These are phyloP conservation scores for Agrochola circellaris DNA, from an alignment of 2,888 invertebrate species.

Conservation along the genomic window DNA sequence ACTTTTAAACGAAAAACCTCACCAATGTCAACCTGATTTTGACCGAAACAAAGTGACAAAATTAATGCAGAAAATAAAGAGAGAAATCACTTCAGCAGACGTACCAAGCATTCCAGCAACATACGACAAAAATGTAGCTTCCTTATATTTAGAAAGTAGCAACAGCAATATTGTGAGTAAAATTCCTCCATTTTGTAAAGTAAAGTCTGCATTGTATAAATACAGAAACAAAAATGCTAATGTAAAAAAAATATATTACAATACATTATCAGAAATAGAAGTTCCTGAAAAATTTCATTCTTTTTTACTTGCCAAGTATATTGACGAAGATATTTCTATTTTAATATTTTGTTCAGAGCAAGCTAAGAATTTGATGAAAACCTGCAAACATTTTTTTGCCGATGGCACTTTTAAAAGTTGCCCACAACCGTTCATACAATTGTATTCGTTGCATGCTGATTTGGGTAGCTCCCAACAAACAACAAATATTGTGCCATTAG, in stretches of 20 bases:
- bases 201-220: conserved; percentile 38
- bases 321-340: conserved; percentile 30
- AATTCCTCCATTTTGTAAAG: conserved; percentile 34
- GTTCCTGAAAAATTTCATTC: conserved; percentile 38
- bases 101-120: conserved; percentile 32
- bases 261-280: conserved; percentile 37
- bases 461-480: conserved; percentile 23
- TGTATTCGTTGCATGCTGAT: conserved; percentile 31
- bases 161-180: conserved; percentile 36
- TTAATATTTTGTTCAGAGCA: conserved; percentile 36
- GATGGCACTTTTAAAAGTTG: conserved; percentile 39
- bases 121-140: conserved; percentile 34
- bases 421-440: conserved; percentile 36
- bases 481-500: conserved; percentile 29
- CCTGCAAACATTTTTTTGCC: conserved; percentile 31
- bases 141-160: conserved; percentile 28
- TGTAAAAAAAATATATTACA: conserved; percentile 39
- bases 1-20: conserved; percentile 33
- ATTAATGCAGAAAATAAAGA: conserved; percentile 32
- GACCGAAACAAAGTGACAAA: conserved; percentile 26
- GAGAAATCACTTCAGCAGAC: conserved; percentile 30
- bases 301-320: conserved; percentile 35
- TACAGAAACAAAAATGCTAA: conserved; percentile 32
- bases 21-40: conserved; percentile 35
- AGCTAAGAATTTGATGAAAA: conserved; percentile 23